Evolutionary conservation across 2,888 invertebrate genomes (phyloP).

Genomic region (Perizoma affinitatum): DNA sequence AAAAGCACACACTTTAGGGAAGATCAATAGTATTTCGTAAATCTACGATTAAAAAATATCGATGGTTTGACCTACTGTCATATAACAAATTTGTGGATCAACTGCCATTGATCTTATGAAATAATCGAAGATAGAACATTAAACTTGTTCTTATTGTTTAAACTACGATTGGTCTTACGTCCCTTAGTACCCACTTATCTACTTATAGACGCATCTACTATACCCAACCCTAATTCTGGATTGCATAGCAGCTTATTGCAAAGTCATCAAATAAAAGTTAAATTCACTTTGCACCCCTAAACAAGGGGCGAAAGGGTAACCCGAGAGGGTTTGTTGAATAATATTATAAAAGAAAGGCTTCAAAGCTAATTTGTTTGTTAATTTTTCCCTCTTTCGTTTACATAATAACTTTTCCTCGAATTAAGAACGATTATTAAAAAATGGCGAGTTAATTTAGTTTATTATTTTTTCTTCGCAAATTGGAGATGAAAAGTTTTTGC

Average conservation of each 20-base stretch:
- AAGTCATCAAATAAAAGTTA: constrained; percentile 39
- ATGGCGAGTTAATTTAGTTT: constrained; percentile 33
- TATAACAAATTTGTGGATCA: too few relatives aligned
- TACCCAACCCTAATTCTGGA: constrained; percentile 28
- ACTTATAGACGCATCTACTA: neutral
- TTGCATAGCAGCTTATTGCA: constrained; percentile 44
- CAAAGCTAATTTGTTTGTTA: constrained; percentile 76
- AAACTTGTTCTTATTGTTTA: too few relatives aligned
- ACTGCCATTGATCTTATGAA: too few relatives aligned
- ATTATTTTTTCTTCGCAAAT: constrained; percentile 26
- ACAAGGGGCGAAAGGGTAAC: constrained; percentile 50
- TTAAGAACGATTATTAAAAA: constrained; percentile 48
- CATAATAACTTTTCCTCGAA: constrained; percentile 51
- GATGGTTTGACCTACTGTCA: too few relatives aligned
- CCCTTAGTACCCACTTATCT: neutral
- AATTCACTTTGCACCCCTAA: constrained; percentile 48
- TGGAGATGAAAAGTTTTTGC: neutral
- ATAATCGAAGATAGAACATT: too few relatives aligned
- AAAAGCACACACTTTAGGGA: too few relatives aligned
- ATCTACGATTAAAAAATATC: too few relatives aligned
- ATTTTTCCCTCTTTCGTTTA: constrained; percentile 63
- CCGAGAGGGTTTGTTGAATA: constrained; percentile 47
- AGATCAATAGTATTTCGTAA: too few relatives aligned
- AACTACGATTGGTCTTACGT: too few relatives aligned
- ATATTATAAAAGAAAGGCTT: constrained; percentile 74